A percentile compares a stretch with the other conserved stretches of the same genome.
These are phyloP conservation scores for Ancistrus triradiatus DNA, from an alignment of 2,113 vertebrate genomes.

Conservation along the genomic window DNA sequence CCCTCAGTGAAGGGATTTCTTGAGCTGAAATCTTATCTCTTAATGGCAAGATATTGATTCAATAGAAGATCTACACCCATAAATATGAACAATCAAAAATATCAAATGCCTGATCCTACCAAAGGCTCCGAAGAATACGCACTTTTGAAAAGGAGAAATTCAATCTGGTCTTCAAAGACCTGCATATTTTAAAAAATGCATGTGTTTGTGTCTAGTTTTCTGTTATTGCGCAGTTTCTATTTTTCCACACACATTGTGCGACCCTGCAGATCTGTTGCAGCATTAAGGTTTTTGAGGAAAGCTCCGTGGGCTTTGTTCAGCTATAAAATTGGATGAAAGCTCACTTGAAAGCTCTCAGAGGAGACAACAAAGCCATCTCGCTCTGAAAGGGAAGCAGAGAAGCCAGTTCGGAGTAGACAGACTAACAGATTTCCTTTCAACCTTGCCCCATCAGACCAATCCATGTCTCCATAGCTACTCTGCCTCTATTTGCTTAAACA, in stretches of 20 bases:
- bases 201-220: constrained; percentile 30
- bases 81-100: constrained; percentile 38
- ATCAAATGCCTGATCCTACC: constrained; percentile 9
- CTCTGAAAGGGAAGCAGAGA: constrained; percentile 24
- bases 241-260: constrained; percentile 39
- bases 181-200: constrained; percentile 35
- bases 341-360: constrained; percentile 34
- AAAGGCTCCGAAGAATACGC: constrained; percentile 9
- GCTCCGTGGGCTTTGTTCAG: constrained; percentile 37
- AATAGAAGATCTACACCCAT: not conserved
- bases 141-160: constrained; percentile 29
- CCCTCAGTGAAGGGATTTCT: not conserved
- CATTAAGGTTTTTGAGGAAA: constrained; percentile 43
- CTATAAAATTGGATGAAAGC: constrained; percentile 48
- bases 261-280: constrained; percentile 34
- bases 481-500: constrained; percentile 17
- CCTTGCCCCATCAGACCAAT: constrained; percentile 10
- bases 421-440: constrained; percentile 26
- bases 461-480: constrained; percentile 7
- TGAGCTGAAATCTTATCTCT: not conserved
- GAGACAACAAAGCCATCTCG: constrained; percentile 35
- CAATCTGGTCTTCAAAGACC: constrained; percentile 26
- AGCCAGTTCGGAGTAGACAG: constrained; percentile 27
- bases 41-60: constrained; percentile 15
- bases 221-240: constrained; percentile 18